A percentile compares a stretch with the other conserved stretches of the same genome.
phyloP scores from a whole-genome alignment of 1,140 invertebrate species.

The Leptinotarsa lineolata region DNA sequence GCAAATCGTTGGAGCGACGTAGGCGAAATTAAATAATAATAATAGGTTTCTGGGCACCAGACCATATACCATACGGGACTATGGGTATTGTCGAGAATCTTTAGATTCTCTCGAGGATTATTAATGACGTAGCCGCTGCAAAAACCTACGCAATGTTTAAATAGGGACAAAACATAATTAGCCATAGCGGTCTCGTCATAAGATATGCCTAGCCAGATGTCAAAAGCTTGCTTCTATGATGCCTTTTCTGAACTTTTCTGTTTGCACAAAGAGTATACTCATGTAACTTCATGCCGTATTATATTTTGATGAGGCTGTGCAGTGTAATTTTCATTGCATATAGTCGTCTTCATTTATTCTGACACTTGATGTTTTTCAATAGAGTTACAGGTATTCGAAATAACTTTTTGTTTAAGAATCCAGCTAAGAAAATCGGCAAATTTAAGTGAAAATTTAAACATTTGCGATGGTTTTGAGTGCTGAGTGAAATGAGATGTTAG shows the following conservation, averaged over 20 bases:
- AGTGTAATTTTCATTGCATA: too few relatives aligned
- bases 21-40: conserved; percentile 16
- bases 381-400: too few relatives aligned
- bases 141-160: conserved; percentile 29
- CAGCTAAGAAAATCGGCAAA: too few relatives aligned
- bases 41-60: neutral
- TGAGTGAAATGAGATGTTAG: too few relatives aligned
- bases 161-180: conserved; percentile 29
- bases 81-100: conserved; percentile 11
- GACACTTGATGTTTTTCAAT: too few relatives aligned
- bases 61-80: conserved; percentile 10
- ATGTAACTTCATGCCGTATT: too few relatives aligned
- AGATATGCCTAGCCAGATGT: conserved; percentile 17
- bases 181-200: conserved; percentile 1
- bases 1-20: conserved; percentile 2
- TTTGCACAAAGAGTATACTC: neutral
- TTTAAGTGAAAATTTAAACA: too few relatives aligned
- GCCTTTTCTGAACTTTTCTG: conserved; percentile 6
- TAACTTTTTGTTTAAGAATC: too few relatives aligned
- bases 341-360: too few relatives aligned
- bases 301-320: too few relatives aligned
- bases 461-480: too few relatives aligned
- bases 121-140: conserved; percentile 8
- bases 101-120: neutral
- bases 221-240: conserved; percentile 24